Conservation (phyloP, 2,113 vertebrate species). For the Melanostigma gelatinosum region DNA sequence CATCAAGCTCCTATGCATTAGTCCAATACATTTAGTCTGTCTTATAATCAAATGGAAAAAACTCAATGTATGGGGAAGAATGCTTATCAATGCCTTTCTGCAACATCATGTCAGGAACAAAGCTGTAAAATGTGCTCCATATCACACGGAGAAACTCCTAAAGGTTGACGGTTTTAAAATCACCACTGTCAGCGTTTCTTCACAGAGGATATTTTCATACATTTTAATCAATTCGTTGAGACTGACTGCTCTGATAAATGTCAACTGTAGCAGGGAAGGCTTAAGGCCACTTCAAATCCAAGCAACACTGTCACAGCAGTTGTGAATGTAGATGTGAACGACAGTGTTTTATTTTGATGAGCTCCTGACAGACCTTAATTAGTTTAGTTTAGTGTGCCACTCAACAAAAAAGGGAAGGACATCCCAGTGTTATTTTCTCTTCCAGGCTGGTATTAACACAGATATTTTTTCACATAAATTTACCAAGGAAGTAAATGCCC, state of each 20-base stretch:
- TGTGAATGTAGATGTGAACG: background rate
- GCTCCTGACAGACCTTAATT: background rate
- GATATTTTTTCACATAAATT: background rate
- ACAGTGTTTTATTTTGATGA: background rate
- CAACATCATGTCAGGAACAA: background rate
- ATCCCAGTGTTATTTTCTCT: background rate
- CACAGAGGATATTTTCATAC: background rate
- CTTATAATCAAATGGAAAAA: background rate
- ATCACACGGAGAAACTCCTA: background rate
- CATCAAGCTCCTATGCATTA: background rate
- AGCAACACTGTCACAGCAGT: background rate
- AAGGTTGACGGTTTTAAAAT: background rate
- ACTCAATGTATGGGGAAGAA: background rate
- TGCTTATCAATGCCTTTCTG: background rate
- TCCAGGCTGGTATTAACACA: background rate
- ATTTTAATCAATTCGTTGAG: conserved; percentile 5
- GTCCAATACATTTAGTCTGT: background rate
- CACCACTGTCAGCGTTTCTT: background rate
- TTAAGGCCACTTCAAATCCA: background rate
- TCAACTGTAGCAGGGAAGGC: background rate
- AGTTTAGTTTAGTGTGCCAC: background rate
- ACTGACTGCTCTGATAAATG: background rate
- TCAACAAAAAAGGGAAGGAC: background rate
- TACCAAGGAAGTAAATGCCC: background rate
- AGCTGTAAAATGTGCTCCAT: background rate